Conservation (phyloP, 1,140 invertebrate genomes). For the Cheumatopsyche charites region DNA sequence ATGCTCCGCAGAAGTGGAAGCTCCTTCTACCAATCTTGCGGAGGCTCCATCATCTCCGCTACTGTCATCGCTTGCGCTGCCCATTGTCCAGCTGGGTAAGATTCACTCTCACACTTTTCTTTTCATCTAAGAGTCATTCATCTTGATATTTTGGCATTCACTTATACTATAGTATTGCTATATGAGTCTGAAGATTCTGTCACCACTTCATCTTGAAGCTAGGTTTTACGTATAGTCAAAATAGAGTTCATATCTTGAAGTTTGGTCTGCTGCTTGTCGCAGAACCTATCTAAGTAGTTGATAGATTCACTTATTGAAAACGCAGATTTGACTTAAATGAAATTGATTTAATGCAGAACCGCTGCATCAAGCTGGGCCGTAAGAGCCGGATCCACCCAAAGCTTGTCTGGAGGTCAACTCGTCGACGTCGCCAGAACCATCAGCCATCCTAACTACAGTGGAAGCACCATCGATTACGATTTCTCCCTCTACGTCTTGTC, state of each 20-base stretch:
- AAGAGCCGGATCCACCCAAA: constrained; percentile 22
- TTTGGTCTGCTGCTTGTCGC: too few species aligned
- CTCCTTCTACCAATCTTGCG: constrained; percentile 11
- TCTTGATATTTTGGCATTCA: too few species aligned
- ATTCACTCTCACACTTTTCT: too few species aligned
- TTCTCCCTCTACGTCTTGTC: constrained; percentile 25
- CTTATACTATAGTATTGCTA: too few species aligned
- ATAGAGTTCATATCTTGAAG: too few species aligned
- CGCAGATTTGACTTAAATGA: too few species aligned
- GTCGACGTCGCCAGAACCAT: constrained; percentile 5
- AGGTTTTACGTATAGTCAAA: too few species aligned
- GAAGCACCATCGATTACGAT: constrained; percentile 29
- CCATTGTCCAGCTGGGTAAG: constrained; percentile 24
- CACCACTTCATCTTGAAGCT: too few species aligned
- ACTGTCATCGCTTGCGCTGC: constrained; percentile 12
- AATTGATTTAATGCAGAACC: constrained; percentile 19
- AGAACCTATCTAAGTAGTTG: too few species aligned
- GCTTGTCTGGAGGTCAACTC: constrained; percentile 18
- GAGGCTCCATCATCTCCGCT: constrained; percentile 20
- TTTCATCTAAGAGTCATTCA: too few species aligned
- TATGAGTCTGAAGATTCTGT: too few species aligned
- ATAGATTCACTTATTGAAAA: too few species aligned
- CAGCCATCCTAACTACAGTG: constrained; percentile 7
- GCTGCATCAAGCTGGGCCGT: constrained; percentile 9
- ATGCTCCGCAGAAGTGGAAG: constrained; percentile 30